Evolutionary conservation across 2,113 vertebrate genomes (phyloP).

Genomic region (Pontoporia blainvillei): DNA sequence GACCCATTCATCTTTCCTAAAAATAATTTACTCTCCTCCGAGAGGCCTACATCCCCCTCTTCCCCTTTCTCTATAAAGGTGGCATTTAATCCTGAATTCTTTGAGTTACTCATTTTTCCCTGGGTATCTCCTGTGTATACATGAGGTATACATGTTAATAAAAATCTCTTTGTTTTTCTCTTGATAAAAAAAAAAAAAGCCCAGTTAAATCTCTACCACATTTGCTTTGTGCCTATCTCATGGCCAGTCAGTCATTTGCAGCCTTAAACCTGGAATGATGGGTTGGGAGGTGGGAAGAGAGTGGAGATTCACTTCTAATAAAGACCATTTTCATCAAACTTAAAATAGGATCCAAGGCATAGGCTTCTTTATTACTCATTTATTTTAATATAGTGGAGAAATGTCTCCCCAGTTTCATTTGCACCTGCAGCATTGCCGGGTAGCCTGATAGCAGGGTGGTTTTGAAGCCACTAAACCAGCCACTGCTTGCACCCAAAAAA

Average conservation of each 20-base stretch:
- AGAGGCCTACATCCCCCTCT: not conserved
- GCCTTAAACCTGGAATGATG: not conserved
- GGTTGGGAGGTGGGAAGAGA: not conserved
- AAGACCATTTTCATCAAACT: not conserved
- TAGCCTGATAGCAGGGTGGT: not conserved
- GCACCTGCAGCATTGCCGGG: rapidly evolving
- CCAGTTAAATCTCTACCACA: not conserved
- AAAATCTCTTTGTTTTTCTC: not conserved
- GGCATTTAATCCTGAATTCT: not conserved
- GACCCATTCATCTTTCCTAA: not conserved
- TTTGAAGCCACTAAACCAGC: not conserved
- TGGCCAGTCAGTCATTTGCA: not conserved
- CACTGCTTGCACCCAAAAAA: not conserved
- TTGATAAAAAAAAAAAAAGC: not conserved
- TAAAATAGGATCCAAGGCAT: not conserved
- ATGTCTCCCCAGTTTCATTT: not conserved
- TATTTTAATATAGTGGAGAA: not conserved
- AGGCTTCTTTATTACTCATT: not conserved
- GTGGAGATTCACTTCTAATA: not conserved
- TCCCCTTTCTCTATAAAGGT: not conserved
- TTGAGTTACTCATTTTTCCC: not conserved
- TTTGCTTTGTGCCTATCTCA: not conserved
- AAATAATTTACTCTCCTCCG: not conserved
- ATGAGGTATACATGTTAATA: not conserved
- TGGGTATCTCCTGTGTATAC: not conserved